A percentile compares a stretch with the other conserved stretches of the same genome.
Conservation (phyloP, 2,888 invertebrate species). For the Seladonia tumulorum region DNA sequence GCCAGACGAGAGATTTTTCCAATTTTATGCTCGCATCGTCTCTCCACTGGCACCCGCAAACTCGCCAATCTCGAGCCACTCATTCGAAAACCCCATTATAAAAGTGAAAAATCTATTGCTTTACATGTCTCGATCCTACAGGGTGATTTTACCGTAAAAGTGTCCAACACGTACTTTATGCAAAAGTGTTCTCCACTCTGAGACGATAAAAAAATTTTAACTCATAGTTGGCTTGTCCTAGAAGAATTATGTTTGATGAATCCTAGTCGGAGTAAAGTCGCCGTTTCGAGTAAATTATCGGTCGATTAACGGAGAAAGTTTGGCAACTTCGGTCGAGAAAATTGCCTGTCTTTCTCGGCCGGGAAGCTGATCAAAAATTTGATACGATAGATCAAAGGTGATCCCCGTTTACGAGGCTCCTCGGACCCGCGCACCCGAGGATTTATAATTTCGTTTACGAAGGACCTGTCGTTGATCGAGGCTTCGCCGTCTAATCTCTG, state of each 20-base stretch:
- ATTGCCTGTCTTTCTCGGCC: neutral
- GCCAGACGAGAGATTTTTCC: neutral
- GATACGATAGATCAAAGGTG: conserved; percentile 10
- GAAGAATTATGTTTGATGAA: neutral
- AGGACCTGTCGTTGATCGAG: conserved; percentile 6
- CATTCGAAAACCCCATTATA: neutral
- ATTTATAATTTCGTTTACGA: conserved; percentile 13
- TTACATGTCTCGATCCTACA: neutral
- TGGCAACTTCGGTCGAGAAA: neutral
- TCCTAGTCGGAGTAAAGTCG: neutral
- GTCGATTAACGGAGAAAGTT: neutral
- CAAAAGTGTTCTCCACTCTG: neutral
- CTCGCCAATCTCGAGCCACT: neutral
- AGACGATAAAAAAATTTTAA: neutral
- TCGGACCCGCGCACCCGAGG: neutral
- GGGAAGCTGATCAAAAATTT: neutral
- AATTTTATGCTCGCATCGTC: neutral
- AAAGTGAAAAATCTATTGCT: neutral
- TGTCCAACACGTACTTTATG: neutral
- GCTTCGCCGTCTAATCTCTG: conserved; percentile 8
- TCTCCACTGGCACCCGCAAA: neutral
- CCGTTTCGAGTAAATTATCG: neutral
- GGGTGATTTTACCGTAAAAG: neutral
- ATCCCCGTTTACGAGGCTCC: neutral
- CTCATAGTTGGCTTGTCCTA: too few species aligned